Conservation (phyloP, 2,888 invertebrate genomes). For the Cheiracanthium punctorium region DNA sequence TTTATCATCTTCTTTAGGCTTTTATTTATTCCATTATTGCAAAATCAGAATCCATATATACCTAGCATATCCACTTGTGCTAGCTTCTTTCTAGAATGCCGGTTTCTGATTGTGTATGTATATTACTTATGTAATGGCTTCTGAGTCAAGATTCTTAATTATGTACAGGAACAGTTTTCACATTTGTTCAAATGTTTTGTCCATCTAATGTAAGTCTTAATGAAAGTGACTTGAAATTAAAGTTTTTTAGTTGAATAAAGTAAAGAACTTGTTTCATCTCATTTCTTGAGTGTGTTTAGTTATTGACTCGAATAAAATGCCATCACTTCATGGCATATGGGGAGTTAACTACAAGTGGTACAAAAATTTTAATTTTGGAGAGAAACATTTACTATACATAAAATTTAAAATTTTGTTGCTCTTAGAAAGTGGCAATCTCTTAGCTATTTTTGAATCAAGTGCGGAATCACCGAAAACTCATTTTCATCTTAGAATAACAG, state of each 20-base stretch:
- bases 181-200: slow-evolving; percentile 29
- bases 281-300: too few relatives aligned
- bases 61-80: slow-evolving; percentile 47
- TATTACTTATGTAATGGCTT: not conserved
- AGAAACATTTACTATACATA: too few relatives aligned
- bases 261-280: slow-evolving; percentile 6
- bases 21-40: slow-evolving; percentile 1
- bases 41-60: not conserved
- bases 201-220: not conserved
- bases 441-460: too few relatives aligned
- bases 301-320: too few relatives aligned
- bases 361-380: too few relatives aligned
- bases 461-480: too few relatives aligned
- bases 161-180: slow-evolving; percentile 55
- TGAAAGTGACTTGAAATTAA: slow-evolving; percentile 8
- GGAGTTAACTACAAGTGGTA: too few relatives aligned
- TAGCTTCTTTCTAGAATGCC: slow-evolving; percentile 34
- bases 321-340: too few relatives aligned
- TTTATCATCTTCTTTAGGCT: not conserved
- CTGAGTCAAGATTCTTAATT: slow-evolving; percentile 29
- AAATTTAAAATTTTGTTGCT: too few relatives aligned
- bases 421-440: too few relatives aligned
- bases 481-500: too few relatives aligned
- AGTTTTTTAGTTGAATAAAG: slow-evolving; percentile 12
- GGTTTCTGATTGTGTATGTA: slow-evolving; percentile 1